A percentile compares a stretch with the other conserved stretches of the same genome.
Evolutionary conservation across 2,888 invertebrate genomes (phyloP).

Genomic region (Protophormia terraenovae): DNA sequence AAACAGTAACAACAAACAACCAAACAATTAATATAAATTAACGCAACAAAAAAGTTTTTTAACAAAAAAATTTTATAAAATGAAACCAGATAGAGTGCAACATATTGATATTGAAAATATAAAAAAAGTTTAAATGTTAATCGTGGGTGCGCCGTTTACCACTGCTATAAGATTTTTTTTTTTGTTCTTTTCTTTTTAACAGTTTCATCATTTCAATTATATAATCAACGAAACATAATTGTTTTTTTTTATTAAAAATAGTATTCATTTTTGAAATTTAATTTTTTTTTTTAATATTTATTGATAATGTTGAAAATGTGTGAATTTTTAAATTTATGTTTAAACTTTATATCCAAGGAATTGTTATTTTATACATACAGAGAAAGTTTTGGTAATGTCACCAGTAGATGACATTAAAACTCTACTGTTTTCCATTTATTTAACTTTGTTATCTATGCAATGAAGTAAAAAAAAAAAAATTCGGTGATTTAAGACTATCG

Average conservation of each 20-base stretch:
- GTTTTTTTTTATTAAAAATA: not conserved
- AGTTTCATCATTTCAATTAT: not conserved
- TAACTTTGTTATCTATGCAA: no score
- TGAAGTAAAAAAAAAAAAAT: no score
- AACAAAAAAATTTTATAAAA: not conserved
- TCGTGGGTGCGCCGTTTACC: conserved; percentile 29
- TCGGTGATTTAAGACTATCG: no score
- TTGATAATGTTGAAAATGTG: not conserved
- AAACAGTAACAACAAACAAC: conserved; percentile 5
- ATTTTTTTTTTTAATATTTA: not conserved
- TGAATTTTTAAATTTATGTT: no score
- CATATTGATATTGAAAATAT: conserved; percentile 20
- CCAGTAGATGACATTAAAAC: no score
- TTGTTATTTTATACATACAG: no score
- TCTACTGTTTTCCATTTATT: no score
- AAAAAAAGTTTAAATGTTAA: conserved; percentile 24
- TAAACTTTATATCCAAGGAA: no score
- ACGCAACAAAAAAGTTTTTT: conserved; percentile 24
- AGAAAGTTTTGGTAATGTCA: no score
- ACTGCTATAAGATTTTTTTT: not conserved
- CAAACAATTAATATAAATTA: conserved; percentile 22
- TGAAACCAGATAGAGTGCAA: conserved; percentile 8
- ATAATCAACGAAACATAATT: not conserved
- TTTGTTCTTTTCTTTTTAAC: not conserved
- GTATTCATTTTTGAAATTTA: conserved; percentile 28